Evolutionary conservation across 2,888 invertebrate genomes (phyloP), one percentile per base, ranked within the genome.

Genomic region (Augochlorella aurata): DNA sequence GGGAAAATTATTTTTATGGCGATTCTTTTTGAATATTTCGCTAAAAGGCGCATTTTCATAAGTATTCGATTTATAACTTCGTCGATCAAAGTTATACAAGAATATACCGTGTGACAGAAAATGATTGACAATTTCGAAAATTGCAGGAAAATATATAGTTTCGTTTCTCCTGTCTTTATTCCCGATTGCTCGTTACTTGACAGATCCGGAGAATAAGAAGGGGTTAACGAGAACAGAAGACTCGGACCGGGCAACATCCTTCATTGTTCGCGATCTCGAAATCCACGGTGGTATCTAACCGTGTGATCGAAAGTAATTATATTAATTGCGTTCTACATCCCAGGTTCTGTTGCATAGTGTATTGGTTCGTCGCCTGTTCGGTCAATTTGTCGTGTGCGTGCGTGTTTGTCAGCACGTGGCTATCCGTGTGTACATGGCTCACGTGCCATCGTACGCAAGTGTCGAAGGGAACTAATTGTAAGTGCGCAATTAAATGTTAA

Each of bases 401-500:
- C 1, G 52, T 67, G 72, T 69, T 67, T 73, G 65, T 49, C 50
- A 24, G 49, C 50, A 38, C 74, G 58, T 54, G 29, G 54, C 38
- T 54, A 45, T 68, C 52, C 45, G 24, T 71, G 71, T 78, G 78
- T 72, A 69, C 74, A 61, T 67, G 81, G 71, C 67, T 84, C 73
- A 54, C 74, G 77, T 69, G 68, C 52, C 67, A 9, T 50, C 66
- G 67, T 61, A 68, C 71, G 82, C 88, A 85, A 89, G 85, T 88
- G 88, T 87, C 87, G 85, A 85, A 84, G 86, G 88, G 86, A 90
- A 85, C 87, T 87, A 38, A 63, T 63, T 63, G 63, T 63, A 87
- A 90, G 87, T 88, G 90, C 82, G 88, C 90, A 88, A 92, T 92
- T 91, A 92, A 91, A 89, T 87, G 87, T 87, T 91, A 91, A 91